Conservation (phyloP, 2,113 vertebrate species). For the Seriola aureovittata region DNA sequence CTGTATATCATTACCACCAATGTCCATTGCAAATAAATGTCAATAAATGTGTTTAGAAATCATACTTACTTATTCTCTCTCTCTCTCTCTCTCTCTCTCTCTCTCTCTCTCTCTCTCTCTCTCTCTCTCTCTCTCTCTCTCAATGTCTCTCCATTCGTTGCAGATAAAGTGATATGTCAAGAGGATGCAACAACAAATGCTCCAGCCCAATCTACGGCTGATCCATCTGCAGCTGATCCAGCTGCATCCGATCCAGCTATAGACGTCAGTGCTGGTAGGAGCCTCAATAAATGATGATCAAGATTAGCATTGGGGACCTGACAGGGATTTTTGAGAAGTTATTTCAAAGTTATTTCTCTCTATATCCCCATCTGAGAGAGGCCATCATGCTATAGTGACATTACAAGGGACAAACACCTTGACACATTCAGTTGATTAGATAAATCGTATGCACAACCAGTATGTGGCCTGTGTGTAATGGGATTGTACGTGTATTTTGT, state of each 20-base stretch:
- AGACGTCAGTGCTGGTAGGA: neutral
- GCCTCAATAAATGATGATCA: neutral
- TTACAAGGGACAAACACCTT: neutral
- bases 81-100: neutral
- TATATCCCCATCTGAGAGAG: neutral
- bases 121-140: neutral
- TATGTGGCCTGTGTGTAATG: neutral
- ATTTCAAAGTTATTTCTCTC: neutral
- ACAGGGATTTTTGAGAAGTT: neutral
- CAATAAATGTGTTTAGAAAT: too few species aligned
- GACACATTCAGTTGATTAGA: neutral
- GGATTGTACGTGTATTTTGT: neutral
- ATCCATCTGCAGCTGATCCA: too few species aligned
- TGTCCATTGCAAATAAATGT: too few species aligned
- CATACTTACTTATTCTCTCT: too few species aligned
- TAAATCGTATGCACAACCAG: neutral
- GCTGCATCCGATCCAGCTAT: too few species aligned
- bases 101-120: neutral
- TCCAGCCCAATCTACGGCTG: accelerated
- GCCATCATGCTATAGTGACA: neutral
- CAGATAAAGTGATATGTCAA: slow-evolving; percentile 73
- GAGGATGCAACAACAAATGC: accelerated
- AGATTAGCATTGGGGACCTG: neutral
- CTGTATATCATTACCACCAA: too few species aligned
- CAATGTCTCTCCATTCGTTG: slow-evolving; percentile 1